Conservation (phyloP, 2,797 vertebrate species). For the Syngnathus rostellatus region DNA sequence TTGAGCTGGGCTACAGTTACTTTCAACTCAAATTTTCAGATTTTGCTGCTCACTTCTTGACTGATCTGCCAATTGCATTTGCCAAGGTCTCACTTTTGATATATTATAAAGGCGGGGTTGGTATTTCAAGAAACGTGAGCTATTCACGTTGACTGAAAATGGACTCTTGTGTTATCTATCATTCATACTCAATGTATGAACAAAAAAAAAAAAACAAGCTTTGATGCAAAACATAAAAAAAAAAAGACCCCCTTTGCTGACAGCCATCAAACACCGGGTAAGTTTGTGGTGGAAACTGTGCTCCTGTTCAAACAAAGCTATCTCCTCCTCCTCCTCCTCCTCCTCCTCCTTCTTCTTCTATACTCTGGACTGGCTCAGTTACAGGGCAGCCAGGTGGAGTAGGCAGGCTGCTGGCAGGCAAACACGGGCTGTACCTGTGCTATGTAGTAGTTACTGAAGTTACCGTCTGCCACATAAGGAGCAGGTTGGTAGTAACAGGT, state of each 20-base stretch:
- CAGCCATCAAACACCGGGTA: slow-evolving; percentile 19
- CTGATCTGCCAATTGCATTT: slow-evolving; percentile 32
- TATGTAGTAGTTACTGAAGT: slow-evolving; percentile 99
- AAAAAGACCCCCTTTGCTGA: slow-evolving; percentile 37
- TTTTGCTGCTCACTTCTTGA: slow-evolving; percentile 40
- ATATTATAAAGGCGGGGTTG: slow-evolving; percentile 3
- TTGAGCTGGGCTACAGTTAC: slow-evolving; percentile 22
- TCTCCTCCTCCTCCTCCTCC: slow-evolving; percentile 34
- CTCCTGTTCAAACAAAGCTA: slow-evolving; percentile 47
- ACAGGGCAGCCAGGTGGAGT: slow-evolving; percentile 97
- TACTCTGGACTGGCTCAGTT: slow-evolving; percentile 74
- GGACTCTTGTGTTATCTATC: slow-evolving; percentile 30
- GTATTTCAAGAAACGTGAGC: slow-evolving; percentile 31
- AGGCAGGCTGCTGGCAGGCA: slow-evolving; percentile 89
- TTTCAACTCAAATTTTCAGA: slow-evolving; percentile 27
- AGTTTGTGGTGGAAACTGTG: slow-evolving; percentile 26
- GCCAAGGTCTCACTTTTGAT: slow-evolving; percentile 21
- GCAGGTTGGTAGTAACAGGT: slow-evolving; percentile 99
- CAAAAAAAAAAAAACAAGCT: slow-evolving; percentile 51
- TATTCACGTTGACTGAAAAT: slow-evolving; percentile 41
- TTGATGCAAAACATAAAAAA: slow-evolving; percentile 57
- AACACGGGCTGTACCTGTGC: slow-evolving; percentile 96
- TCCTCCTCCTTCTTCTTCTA: slow-evolving; percentile 19
- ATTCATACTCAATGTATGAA: slow-evolving; percentile 46
- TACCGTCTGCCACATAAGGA: slow-evolving; percentile 93